phyloP scores from a whole-genome alignment of 2,797 vertebrate genomes.

The Pipistrellus kuhlii region DNA sequence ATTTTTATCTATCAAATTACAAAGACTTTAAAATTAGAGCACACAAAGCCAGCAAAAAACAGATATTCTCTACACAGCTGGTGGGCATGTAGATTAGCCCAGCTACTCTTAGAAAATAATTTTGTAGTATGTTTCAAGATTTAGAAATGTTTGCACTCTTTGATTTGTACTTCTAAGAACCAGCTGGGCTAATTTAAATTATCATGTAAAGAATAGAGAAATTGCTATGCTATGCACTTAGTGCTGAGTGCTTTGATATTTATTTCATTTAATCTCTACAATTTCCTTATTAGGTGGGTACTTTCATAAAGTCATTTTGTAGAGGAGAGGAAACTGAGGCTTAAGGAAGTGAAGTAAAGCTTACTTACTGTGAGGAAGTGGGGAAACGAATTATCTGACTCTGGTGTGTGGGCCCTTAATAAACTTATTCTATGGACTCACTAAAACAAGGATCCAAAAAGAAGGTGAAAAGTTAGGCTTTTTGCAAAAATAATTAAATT shows the following conservation, averaged over 20 bases:
- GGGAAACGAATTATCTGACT: not conserved
- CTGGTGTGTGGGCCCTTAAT: not conserved
- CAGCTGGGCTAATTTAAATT: not conserved
- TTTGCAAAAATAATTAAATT: conserved; percentile 60
- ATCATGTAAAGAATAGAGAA: not conserved
- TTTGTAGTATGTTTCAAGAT: not conserved
- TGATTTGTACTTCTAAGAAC: conserved; percentile 48
- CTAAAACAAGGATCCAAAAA: not conserved
- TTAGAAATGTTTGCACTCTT: conserved; percentile 2
- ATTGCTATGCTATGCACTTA: not conserved
- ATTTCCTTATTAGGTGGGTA: not conserved
- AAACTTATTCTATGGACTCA: not conserved
- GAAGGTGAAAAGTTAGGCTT: not conserved
- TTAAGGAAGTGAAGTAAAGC: not conserved
- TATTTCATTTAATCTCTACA: not conserved
- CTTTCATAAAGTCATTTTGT: not conserved
- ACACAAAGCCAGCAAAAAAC: not conserved
- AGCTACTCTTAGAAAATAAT: conserved; percentile 8
- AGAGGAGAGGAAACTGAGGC: not conserved
- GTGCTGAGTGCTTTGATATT: not conserved
- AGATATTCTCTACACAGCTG: not conserved
- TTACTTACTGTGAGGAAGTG: not conserved
- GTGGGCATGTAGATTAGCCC: not conserved
- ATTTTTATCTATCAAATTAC: conserved; percentile 1
- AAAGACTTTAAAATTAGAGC: conserved; percentile 4